Evolutionary conservation across 2,888 invertebrate species (phyloP), one percentile per base, ranked within the genome.

Genomic region (Dasysyrphus tricinctus): DNA sequence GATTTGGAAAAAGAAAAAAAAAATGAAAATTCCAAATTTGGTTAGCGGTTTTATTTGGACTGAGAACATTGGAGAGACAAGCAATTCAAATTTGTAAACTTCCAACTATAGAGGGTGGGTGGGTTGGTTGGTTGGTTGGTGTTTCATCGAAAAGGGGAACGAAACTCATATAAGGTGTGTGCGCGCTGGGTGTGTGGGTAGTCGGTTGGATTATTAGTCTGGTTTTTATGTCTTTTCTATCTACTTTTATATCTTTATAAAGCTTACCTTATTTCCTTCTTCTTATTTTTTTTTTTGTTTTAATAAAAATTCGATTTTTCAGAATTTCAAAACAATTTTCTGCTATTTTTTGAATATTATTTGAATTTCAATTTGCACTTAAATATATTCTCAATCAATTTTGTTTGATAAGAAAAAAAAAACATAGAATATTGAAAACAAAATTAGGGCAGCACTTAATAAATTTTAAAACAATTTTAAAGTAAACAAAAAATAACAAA

Each of bases 1-100:
- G 85, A 85, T 85, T 85, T 77, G 69, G 80, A 73, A 42, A 44
- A 44, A 69, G 67, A 85, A 80, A 80, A 80, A 85, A 80, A 73
- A 42, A 44, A 44, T 73, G 72, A 85, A 80, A 80, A 80, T 51
- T 77, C 85, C 81, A 85, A 81, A 85, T 78, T 80, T 81, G 85
- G 85, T 37, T 19, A 81, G 67, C 69, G 57, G 76, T 80, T 59
- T 59, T 51, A 14, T 61, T 61, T 37, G 42, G 32, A 4, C 39
- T 7, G 56, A 57, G 63, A 75, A 59, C 80, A 51, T 39, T 70
- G 77, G 57, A 24, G 24, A 24, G 24, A 85, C 81, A 81, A 85
- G 49, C 85, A 34, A 85, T 81, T 85, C 49, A 69, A 76, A 78
- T 69, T 74, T 74, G 81, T 85, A 57, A 85, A 85, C 61, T 74